phyloP scores from a whole-genome alignment of 2,797 vertebrate species.

The Crypturellus tataupa region DNA sequence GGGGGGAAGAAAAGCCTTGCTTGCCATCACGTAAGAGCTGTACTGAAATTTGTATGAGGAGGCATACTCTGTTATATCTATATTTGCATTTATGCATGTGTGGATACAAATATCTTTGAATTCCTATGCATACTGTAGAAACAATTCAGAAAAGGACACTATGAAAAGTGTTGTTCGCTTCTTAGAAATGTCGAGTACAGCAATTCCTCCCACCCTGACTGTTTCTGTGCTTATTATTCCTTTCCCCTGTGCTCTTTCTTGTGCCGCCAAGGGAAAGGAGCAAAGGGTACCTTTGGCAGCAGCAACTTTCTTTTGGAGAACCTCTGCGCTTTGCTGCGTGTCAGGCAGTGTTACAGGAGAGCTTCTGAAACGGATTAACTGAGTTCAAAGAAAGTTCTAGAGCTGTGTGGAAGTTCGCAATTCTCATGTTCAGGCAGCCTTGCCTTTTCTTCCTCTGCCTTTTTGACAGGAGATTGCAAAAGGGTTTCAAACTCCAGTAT shows the following conservation, averaged over 20 bases:
- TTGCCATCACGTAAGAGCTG: background rate
- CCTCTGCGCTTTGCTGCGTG: background rate
- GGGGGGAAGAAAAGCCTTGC: background rate
- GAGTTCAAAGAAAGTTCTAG: slow-evolving; percentile 10
- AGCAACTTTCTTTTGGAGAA: background rate
- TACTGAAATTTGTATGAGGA: background rate
- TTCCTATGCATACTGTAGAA: background rate
- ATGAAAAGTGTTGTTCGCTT: background rate
- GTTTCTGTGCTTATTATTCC: background rate
- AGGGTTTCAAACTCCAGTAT: slow-evolving; percentile 28
- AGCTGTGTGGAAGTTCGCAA: slow-evolving; percentile 27
- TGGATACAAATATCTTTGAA: rapidly evolving
- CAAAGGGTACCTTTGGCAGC: background rate
- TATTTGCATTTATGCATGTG: background rate
- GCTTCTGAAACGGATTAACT: slow-evolving; percentile 25
- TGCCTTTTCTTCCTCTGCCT: background rate
- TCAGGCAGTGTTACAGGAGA: background rate
- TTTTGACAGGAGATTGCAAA: slow-evolving; percentile 41
- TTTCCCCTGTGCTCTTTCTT: background rate
- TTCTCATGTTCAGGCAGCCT: background rate
- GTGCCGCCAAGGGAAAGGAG: background rate
- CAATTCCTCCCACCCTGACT: background rate
- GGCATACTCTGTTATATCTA: background rate
- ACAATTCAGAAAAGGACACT: background rate
- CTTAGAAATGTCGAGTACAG: background rate